These are phyloP conservation scores for Caenorhabditis afra DNA, from an alignment of 2,888 invertebrate species.

Conservation along the genomic window DNA sequence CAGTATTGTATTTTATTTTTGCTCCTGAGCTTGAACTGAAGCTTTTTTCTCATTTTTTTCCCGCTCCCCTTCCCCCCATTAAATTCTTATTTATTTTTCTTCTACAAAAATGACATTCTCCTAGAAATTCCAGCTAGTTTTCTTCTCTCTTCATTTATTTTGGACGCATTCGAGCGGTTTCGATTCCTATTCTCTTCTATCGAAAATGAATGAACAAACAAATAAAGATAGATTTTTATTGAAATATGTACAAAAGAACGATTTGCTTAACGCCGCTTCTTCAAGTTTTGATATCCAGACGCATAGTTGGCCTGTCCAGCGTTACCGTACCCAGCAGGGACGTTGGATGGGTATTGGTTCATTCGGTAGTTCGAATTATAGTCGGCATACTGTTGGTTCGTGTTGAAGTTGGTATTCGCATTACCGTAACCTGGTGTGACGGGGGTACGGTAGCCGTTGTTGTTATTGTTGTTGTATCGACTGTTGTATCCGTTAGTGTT, in stretches of 20 bases:
- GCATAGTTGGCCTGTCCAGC: constrained; percentile 35
- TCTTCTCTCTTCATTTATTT: constrained; percentile 13
- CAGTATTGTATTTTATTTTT: constrained; percentile 30
- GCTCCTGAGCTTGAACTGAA: no score
- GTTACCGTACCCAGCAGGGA: constrained; percentile 37
- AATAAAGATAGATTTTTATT: not conserved
- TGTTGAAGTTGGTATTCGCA: constrained; percentile 36
- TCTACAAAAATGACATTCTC: constrained; percentile 16
- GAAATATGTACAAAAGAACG: constrained; percentile 2
- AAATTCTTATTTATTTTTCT: constrained; percentile 20
- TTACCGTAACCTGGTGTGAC: constrained; percentile 34
- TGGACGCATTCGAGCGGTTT: constrained; percentile 18
- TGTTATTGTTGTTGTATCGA: constrained; percentile 20
- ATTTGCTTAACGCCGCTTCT: constrained; percentile 12
- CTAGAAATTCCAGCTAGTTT: constrained; percentile 48
- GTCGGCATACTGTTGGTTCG: constrained; percentile 36
- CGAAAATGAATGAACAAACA: constrained; percentile 19
- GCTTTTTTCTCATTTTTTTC: constrained; percentile 11
- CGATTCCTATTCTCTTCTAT: constrained; percentile 41
- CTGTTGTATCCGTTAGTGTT: constrained; percentile 23
- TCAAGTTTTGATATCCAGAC: constrained; percentile 43
- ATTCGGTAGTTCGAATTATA: constrained; percentile 20
- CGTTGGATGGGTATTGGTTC: constrained; percentile 39
- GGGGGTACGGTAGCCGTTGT: constrained; percentile 17
- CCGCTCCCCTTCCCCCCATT: constrained; percentile 11